Conservation (phyloP, 1,140 invertebrate species). For the Drosophila virilis region DNA sequence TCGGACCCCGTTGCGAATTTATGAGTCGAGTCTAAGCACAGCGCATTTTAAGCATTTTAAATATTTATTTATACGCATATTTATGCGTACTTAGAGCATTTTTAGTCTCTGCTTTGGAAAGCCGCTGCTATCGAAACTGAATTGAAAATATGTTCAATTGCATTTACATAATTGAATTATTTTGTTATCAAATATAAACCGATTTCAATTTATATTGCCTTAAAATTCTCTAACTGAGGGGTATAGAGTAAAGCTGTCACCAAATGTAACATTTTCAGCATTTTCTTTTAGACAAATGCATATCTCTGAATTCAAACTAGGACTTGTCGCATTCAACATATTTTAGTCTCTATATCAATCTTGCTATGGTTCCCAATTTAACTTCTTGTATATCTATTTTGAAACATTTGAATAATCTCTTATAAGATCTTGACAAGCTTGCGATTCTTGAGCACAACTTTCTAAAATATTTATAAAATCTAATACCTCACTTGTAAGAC, state of each 20-base stretch:
- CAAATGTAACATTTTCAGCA: neutral
- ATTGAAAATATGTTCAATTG: slow-evolving; percentile 60
- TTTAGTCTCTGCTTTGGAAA: neutral
- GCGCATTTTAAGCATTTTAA: slow-evolving; percentile 33
- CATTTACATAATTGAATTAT: slow-evolving; percentile 71
- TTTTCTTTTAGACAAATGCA: too few relatives aligned
- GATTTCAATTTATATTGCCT: slow-evolving; percentile 45
- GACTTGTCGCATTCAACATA: too few relatives aligned
- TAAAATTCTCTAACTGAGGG: neutral
- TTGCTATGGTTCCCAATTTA: too few relatives aligned
- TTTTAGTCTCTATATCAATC: too few relatives aligned
- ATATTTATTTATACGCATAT: slow-evolving; percentile 13
- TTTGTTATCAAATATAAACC: slow-evolving; percentile 60
- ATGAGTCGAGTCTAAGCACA: slow-evolving; percentile 13
- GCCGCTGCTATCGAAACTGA: slow-evolving; percentile 7
- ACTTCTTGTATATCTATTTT: too few relatives aligned
- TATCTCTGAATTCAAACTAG: too few relatives aligned
- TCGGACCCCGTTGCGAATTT: slow-evolving; percentile 25
- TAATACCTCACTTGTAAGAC: too few relatives aligned
- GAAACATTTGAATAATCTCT: too few relatives aligned
- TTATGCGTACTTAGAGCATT: neutral
- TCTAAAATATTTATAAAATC: too few relatives aligned
- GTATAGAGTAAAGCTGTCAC: neutral
- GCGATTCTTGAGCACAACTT: too few relatives aligned
- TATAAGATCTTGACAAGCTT: too few relatives aligned